Percentiles rank a stretch among this genome's conserved stretches.
phyloP scores from a whole-genome alignment of 1,140 invertebrate genomes.

The Maniola jurtina region DNA sequence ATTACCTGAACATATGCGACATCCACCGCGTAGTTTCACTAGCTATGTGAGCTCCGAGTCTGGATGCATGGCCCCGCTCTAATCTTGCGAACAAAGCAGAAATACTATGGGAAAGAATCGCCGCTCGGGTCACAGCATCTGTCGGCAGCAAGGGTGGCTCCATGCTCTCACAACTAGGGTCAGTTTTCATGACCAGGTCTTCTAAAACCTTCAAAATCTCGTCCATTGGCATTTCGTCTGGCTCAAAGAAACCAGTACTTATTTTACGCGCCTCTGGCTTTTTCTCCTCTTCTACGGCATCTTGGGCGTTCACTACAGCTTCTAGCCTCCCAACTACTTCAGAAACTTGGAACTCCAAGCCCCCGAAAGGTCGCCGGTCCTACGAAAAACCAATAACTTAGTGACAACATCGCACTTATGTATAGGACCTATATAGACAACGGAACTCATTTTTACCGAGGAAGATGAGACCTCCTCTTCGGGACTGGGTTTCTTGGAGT shows the following conservation, averaged over 20 bases:
- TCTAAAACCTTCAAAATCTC: constrained; percentile 72
- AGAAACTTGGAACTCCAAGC: constrained; percentile 83
- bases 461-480: constrained; percentile 40
- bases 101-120: constrained; percentile 86
- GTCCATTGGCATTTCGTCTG: constrained; percentile 68
- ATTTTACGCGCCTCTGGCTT: constrained; percentile 61
- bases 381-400: constrained; percentile 42
- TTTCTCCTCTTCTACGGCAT: constrained; percentile 57
- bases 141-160: constrained; percentile 66
- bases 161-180: constrained; percentile 61
- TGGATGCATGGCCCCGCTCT: constrained; percentile 84
- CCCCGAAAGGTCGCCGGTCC: constrained; percentile 76
- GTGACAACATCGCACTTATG: not conserved
- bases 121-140: constrained; percentile 81
- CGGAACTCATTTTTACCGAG: constrained; percentile 42
- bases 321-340: constrained; percentile 83
- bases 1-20: constrained; percentile 87
- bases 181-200: constrained; percentile 65
- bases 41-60: constrained; percentile 84
- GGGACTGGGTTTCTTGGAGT: constrained; percentile 51
- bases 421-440: not conserved
- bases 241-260: constrained; percentile 67
- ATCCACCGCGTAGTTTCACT: constrained; percentile 89
- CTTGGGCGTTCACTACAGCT: constrained; percentile 79
- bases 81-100: constrained; percentile 86